Percentiles rank a stretch among this genome's conserved stretches.
Conservation (phyloP, 2,797 vertebrate species). For the Lagorchestes hirsutus region DNA sequence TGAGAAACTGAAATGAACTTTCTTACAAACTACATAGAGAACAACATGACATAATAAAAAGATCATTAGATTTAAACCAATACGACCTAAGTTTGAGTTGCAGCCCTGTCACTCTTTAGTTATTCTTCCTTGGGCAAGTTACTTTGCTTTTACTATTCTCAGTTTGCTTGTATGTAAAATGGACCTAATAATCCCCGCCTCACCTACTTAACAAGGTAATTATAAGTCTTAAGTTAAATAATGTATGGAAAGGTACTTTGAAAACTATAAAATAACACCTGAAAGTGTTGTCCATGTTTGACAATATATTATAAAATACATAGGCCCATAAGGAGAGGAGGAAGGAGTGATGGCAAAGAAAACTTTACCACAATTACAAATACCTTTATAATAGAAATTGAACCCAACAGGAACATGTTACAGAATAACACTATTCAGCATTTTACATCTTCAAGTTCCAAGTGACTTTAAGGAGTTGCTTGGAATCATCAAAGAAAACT, state of each 20-base stretch:
- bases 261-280: background rate
- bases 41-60: background rate
- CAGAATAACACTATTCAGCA: slow-evolving; percentile 10
- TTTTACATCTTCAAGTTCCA: background rate
- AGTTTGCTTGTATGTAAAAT: background rate
- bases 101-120: background rate
- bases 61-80: background rate
- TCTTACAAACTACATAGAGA: background rate
- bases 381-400: background rate
- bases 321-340: slow-evolving; percentile 34
- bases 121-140: background rate
- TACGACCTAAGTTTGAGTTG: background rate
- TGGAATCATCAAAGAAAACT: slow-evolving; percentile 40
- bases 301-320: background rate
- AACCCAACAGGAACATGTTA: slow-evolving; percentile 20
- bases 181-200: background rate
- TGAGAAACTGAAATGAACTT: background rate
- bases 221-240: background rate
- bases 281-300: background rate
- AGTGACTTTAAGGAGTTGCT: background rate
- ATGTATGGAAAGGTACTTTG: background rate
- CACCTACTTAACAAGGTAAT: background rate
- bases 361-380: slow-evolving; percentile 13
- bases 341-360: background rate
- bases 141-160: background rate